Evolutionary conservation across 1,140 invertebrate genomes (phyloP), one percentile per base, ranked within the genome.

Genomic region (Macrocentrus cingulum): DNA sequence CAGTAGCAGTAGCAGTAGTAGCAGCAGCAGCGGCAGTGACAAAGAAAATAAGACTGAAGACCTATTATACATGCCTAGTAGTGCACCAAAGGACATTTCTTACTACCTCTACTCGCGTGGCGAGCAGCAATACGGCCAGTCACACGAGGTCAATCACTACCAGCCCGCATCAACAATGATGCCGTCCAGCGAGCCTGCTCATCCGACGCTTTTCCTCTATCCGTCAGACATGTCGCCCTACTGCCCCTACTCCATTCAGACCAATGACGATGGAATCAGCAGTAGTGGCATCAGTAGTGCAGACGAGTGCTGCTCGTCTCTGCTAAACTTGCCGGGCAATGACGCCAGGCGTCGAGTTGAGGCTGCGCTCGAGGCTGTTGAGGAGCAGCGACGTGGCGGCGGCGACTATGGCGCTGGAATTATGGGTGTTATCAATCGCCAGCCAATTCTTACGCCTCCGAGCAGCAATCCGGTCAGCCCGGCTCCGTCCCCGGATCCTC

Each of bases 281-380:
- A n/a, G n/a, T n/a, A n/a, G n/a, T n/a, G n/a, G n/a, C 2, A 58
- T 65, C 0, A 41, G 60, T 0, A 54, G 54, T 18, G n/a, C 6
- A 8, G 46, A 48, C 25, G 70, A 75, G 1, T 76, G 70, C n/a
- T n/a, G n/a, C 22, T 68, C 75, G 1, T 70, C 75, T 0, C 37
- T 78, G 1, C 52, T 79, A 1, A 71, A 79, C 58, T 46, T 79
- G 0, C 72, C 81, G 0, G 86, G 84, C 7, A 88, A 86, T 52
- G 87, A 86, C 29, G 84, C 87, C 1, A 81, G 88, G 53, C 82
- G 85, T 46, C 82, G 87, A 46, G 87, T 90, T 5, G 88, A 89
- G 71, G 87, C 88, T 1, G 87, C 87, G 3, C 69, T 88, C 2
- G 85, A 82, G 9, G 79, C 80, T 1, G 83, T 84, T 5, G 81